Percentiles rank a stretch among this genome's conserved stretches.
Evolutionary conservation across 2,888 invertebrate species (phyloP).

Genomic region (Disparrhopalites patrizii): DNA sequence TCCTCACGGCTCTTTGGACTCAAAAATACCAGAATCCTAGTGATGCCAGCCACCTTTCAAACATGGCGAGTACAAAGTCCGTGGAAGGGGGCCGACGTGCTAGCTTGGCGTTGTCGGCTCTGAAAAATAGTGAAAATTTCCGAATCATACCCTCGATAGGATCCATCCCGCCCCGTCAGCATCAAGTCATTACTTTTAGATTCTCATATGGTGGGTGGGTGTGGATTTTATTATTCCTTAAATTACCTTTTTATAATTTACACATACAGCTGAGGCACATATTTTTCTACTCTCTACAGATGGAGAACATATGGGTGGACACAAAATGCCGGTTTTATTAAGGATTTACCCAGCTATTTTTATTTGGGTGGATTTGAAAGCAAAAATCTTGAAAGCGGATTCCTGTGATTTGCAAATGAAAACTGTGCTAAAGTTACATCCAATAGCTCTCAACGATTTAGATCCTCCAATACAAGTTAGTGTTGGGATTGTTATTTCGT

Average conservation of each 20-base stretch:
- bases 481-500: background rate
- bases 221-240: background rate
- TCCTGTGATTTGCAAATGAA: slow-evolving; percentile 36
- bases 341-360: slow-evolving; percentile 42
- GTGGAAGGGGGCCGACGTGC: background rate
- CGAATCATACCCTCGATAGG: background rate
- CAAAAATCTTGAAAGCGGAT: slow-evolving; percentile 29
- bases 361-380: slow-evolving; percentile 41
- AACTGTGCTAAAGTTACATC: slow-evolving; percentile 35
- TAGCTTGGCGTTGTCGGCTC: slow-evolving; percentile 1
- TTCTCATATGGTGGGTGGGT: slow-evolving; percentile 1
- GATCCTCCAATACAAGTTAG: slow-evolving; percentile 44
- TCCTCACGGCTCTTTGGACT: slow-evolving; percentile 18
- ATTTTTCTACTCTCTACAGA: no score
- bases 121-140: slow-evolving; percentile 17
- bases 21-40: background rate
- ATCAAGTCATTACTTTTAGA: slow-evolving; percentile 6
- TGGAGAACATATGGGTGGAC: slow-evolving; percentile 29
- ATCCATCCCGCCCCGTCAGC: no score
- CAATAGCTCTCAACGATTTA: slow-evolving; percentile 35
- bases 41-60: background rate
- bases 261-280: background rate
- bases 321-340: slow-evolving; percentile 36
- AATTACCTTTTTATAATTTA: background rate
- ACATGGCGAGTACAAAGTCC: background rate